Conservation (phyloP, 2,888 invertebrate species). For the Heliconius cydno region DNA sequence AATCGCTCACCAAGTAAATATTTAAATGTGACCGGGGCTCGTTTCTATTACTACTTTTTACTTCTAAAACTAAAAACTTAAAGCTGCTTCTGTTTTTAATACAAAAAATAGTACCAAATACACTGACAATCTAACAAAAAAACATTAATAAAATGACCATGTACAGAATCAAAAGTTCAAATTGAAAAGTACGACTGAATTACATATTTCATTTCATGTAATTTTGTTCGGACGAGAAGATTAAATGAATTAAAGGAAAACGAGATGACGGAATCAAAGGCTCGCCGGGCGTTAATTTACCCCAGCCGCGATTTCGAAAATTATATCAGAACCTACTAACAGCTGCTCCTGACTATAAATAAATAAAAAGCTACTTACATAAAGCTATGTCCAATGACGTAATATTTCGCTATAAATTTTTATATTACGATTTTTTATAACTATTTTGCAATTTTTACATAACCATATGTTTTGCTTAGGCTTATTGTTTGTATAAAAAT, state of each 20-base stretch:
- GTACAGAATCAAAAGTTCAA: neutral
- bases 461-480: too few relatives aligned
- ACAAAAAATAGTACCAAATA: neutral
- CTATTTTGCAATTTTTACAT: too few relatives aligned
- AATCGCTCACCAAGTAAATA: neutral
- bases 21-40: neutral
- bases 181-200: constrained; percentile 17
- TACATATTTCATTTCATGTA: constrained; percentile 27
- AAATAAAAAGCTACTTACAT: neutral
- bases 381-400: too few relatives aligned
- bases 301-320: constrained; percentile 46
- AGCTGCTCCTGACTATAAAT: neutral
- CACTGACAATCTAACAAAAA: neutral
- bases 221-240: constrained; percentile 28
- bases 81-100: neutral
- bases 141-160: neutral
- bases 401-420: too few relatives aligned
- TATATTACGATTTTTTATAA: too few relatives aligned
- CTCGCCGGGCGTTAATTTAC: constrained; percentile 48
- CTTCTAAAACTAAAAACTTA: neutral
- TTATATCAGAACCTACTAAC: constrained; percentile 43
- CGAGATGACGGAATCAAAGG: constrained; percentile 50
- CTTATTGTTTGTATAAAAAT: too few relatives aligned
- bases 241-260: constrained; percentile 52
- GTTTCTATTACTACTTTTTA: neutral